Percentiles rank a stretch among this genome's conserved stretches.
Conservation (phyloP, 1,140 invertebrate genomes). For the Habropoda laboriosa region DNA sequence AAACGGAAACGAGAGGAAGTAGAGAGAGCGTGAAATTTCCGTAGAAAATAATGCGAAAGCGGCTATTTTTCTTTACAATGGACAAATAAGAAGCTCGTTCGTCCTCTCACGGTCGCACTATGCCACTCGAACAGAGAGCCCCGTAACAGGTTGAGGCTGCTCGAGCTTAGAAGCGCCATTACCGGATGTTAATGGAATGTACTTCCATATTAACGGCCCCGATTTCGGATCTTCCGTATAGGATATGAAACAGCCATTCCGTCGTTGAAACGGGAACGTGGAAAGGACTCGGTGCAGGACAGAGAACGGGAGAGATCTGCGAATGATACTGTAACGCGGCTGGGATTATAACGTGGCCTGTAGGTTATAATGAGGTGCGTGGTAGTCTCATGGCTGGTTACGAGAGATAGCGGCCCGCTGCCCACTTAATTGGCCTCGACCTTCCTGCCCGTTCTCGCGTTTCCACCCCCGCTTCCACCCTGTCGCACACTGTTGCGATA, state of each 20-base stretch:
- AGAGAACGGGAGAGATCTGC: conserved; percentile 55
- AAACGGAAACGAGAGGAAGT: too few species aligned
- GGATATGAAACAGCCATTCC: conserved; percentile 63
- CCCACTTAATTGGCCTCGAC: conserved; percentile 72
- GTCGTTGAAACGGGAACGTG: conserved; percentile 44
- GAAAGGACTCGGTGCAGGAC: neutral
- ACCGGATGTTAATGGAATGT: conserved; percentile 69
- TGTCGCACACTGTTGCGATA: conserved; percentile 25
- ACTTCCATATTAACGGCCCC: conserved; percentile 67
- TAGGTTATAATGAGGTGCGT: conserved; percentile 75
- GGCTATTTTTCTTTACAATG: neutral
- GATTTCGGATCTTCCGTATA: conserved; percentile 68
- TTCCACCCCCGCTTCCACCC: conserved; percentile 42
- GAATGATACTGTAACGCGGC: conserved; percentile 72
- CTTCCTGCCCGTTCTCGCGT: conserved; percentile 57
- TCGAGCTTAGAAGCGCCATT: conserved; percentile 62
- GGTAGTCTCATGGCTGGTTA: conserved; percentile 70
- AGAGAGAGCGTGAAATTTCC: too few species aligned
- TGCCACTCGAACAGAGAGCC: neutral
- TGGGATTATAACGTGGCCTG: conserved; percentile 69
- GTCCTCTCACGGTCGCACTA: conserved; percentile 1
- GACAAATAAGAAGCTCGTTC: conserved; percentile 8
- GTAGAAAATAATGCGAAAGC: too few species aligned
- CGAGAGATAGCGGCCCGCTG: conserved; percentile 70
- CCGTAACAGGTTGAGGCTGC: conserved; percentile 28